Conservation (phyloP, 1,140 invertebrate genomes). For the Oncopeltus fasciatus region DNA sequence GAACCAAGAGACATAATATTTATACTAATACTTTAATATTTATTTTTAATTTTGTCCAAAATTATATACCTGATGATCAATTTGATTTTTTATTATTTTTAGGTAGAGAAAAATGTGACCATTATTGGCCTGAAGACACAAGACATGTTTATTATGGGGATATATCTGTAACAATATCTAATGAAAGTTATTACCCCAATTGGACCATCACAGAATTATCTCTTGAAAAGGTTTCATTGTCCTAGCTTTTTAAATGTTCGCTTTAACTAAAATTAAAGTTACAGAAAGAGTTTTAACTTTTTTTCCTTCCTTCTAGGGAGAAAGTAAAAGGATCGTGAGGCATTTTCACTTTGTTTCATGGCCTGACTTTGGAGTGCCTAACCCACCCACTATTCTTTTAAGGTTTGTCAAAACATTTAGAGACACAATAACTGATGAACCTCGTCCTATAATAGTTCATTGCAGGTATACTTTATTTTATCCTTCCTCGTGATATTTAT, state of each 20-base stretch:
- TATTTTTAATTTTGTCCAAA: too few relatives aligned
- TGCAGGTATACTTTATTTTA: too few relatives aligned
- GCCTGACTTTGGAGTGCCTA: slow-evolving; percentile 93
- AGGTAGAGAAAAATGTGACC: slow-evolving; percentile 78
- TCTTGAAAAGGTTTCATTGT: slow-evolving; percentile 48
- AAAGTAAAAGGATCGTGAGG: slow-evolving; percentile 66
- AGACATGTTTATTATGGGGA: slow-evolving; percentile 92
- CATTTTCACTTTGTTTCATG: slow-evolving; percentile 95
- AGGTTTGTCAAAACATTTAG: slow-evolving; percentile 83
- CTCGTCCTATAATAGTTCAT: slow-evolving; percentile 84
- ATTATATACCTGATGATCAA: not conserved
- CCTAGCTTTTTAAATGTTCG: not conserved
- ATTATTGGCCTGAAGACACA: slow-evolving; percentile 93
- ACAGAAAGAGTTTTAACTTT: not conserved
- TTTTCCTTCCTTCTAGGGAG: slow-evolving; percentile 48
- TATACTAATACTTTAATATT: too few relatives aligned
- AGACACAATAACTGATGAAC: slow-evolving; percentile 69
- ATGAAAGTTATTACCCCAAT: slow-evolving; percentile 84
- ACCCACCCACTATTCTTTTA: slow-evolving; percentile 78
- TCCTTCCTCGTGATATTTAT: too few relatives aligned
- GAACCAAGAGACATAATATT: too few relatives aligned
- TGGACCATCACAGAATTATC: slow-evolving; percentile 92
- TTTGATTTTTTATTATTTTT: slow-evolving; percentile 19
- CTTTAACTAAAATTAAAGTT: not conserved
- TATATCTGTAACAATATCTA: slow-evolving; percentile 83